Evolutionary conservation across 1,140 invertebrate species (phyloP).

Genomic region (Dendrolimus kikuchii): DNA sequence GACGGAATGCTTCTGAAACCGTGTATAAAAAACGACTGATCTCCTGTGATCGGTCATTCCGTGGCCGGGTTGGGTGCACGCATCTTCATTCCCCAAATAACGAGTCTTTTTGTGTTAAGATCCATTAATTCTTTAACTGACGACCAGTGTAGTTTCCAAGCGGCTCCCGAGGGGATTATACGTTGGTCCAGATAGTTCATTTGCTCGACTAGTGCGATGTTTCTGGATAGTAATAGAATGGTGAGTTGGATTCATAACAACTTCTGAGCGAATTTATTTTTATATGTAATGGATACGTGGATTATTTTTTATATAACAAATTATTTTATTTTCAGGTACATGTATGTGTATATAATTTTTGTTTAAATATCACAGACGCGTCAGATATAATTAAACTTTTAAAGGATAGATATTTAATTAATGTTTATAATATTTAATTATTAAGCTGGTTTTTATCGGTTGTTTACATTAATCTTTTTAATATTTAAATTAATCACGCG

Average conservation of each 20-base stretch:
- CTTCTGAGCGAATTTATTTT: slow-evolving; percentile 10
- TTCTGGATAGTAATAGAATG: slow-evolving; percentile 26
- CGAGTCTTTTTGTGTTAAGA: slow-evolving; percentile 27
- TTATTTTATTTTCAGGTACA: not conserved
- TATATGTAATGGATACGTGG: not conserved
- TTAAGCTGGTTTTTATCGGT: too few species aligned
- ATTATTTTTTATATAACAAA: not conserved
- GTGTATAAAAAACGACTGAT: slow-evolving; percentile 66
- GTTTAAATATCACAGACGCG: not conserved
- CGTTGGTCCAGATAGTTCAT: slow-evolving; percentile 20
- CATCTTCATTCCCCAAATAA: slow-evolving; percentile 38
- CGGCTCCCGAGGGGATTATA: slow-evolving; percentile 18
- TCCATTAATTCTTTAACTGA: slow-evolving; percentile 15
- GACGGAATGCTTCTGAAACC: slow-evolving; percentile 61
- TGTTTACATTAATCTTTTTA: too few species aligned
- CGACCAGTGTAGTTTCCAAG: slow-evolving; percentile 15
- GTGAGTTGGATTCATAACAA: slow-evolving; percentile 24
- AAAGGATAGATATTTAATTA: too few species aligned
- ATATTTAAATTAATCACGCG: too few species aligned
- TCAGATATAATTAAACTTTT: too few species aligned
- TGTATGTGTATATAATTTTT: not conserved
- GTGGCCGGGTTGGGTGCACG: slow-evolving; percentile 48
- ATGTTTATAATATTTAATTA: too few species aligned
- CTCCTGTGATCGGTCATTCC: slow-evolving; percentile 58
- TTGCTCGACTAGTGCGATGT: slow-evolving; percentile 28